Percentiles rank a stretch among this genome's conserved stretches.
These are phyloP conservation scores for Oostethus manadensis DNA, from an alignment of 2,113 vertebrate genomes.

Conservation along the genomic window DNA sequence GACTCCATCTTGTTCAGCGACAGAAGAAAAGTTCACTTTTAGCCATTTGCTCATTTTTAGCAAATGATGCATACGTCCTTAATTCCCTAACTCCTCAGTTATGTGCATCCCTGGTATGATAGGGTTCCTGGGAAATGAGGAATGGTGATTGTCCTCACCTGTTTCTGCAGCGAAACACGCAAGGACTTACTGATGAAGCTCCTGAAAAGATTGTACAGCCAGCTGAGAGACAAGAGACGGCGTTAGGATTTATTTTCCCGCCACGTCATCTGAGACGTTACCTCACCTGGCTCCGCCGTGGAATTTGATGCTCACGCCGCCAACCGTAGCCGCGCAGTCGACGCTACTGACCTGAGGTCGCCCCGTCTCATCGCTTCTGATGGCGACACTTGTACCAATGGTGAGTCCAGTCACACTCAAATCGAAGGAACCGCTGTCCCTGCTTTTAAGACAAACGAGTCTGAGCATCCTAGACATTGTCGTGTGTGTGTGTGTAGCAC, in stretches of 20 bases:
- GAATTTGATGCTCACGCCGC: constrained; percentile 51
- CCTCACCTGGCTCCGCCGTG: constrained; percentile 70
- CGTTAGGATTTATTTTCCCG: neutral
- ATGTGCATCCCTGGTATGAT: neutral
- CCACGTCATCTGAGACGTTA: neutral
- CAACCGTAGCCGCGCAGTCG: constrained; percentile 51
- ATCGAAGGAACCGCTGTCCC: constrained; percentile 69
- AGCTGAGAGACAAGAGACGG: constrained; percentile 47
- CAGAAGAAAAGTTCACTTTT: too few species aligned
- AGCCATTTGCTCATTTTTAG: too few species aligned
- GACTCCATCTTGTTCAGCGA: too few species aligned
- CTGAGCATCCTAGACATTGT: neutral
- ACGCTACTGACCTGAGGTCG: constrained; percentile 50
- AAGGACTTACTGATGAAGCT: constrained; percentile 51
- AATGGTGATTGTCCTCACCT: constrained; percentile 49
- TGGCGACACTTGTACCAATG: constrained; percentile 39
- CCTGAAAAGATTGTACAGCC: constrained; percentile 73
- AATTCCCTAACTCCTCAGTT: too few species aligned
- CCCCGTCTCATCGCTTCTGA: constrained; percentile 62
- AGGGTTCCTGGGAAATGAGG: neutral
- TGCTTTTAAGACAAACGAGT: constrained; percentile 41
- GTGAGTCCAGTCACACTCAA: constrained; percentile 54
- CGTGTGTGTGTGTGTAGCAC: fast-evolving
- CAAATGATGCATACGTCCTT: too few species aligned
- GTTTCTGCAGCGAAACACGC: constrained; percentile 42